Evolutionary conservation across 1,140 invertebrate species (phyloP).

Genomic region (Nomia melanderi): DNA sequence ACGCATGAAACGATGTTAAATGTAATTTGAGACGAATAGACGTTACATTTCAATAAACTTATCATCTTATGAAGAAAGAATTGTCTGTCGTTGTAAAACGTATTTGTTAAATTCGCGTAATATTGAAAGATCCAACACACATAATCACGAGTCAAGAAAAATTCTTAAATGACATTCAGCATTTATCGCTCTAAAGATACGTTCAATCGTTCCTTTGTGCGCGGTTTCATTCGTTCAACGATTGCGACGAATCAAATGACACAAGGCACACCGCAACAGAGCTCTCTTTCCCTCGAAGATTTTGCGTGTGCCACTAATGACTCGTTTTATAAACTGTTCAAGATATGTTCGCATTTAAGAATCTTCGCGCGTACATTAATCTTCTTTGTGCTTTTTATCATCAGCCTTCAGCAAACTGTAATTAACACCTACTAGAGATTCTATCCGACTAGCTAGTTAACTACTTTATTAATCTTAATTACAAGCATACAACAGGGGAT

Average conservation of each 20-base stretch:
- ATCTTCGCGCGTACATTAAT: neutral
- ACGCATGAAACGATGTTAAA: too few species aligned
- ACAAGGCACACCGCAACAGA: neutral
- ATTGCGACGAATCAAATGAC: too few species aligned
- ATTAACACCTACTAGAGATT: conserved; percentile 25
- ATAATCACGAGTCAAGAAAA: neutral
- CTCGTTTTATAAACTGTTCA: neutral
- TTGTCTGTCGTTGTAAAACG: neutral
- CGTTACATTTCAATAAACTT: too few species aligned
- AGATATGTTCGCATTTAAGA: neutral
- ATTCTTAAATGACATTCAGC: too few species aligned
- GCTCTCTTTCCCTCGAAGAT: conserved; percentile 7
- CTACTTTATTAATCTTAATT: conserved; percentile 55
- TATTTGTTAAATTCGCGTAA: neutral
- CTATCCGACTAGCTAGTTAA: conserved; percentile 36
- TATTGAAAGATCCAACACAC: neutral
- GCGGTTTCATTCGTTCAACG: neutral
- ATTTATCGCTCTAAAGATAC: neutral
- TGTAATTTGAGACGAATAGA: too few species aligned
- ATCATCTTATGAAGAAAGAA: too few species aligned
- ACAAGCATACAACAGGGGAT: neutral
- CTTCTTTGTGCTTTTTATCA: conserved; percentile 9
- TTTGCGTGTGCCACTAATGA: neutral
- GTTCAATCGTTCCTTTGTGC: neutral
- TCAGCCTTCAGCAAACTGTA: conserved; percentile 10